A percentile compares a stretch with the other conserved stretches of the same genome.
Evolutionary conservation across 2,113 vertebrate species (phyloP).

Genomic region (Echinops telfairi): DNA sequence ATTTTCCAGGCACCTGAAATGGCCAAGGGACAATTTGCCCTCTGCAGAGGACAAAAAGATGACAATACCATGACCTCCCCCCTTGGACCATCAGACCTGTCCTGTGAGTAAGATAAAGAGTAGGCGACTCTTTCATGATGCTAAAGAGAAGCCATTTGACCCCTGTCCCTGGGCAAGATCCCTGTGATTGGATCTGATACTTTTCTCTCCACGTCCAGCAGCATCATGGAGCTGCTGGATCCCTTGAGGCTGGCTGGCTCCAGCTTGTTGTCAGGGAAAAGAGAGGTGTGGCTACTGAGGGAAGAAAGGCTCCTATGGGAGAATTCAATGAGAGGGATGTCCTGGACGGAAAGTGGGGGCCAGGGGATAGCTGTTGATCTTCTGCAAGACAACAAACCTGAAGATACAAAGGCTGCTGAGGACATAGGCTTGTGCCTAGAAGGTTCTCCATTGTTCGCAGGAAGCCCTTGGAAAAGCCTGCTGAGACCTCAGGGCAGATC

Average conservation of each 20-base stretch:
- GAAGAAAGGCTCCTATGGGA: not conserved
- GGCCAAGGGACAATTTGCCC: not conserved
- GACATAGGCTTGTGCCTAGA: not conserved
- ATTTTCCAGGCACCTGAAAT: not conserved
- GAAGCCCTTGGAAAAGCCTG: not conserved
- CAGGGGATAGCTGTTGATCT: not conserved
- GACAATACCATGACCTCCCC: not conserved
- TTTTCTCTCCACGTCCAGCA: constrained; percentile 33
- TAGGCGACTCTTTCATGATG: not conserved
- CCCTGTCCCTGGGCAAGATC: not conserved
- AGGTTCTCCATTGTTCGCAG: not conserved
- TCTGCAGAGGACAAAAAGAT: not conserved
- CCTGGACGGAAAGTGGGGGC: not conserved
- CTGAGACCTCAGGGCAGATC: not conserved
- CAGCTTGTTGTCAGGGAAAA: not conserved
- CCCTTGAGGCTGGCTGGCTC: not conserved
- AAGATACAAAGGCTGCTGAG: not conserved
- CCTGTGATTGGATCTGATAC: not conserved
- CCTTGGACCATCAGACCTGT: not conserved
- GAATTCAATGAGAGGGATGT: not conserved
- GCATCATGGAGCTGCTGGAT: not conserved
- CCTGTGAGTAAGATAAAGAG: not conserved
- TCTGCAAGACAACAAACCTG: not conserved
- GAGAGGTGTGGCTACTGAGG: not conserved
- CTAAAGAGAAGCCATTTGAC: not conserved